Conservation (phyloP, 1,140 invertebrate species). For the Drosophila nebulosa region DNA sequence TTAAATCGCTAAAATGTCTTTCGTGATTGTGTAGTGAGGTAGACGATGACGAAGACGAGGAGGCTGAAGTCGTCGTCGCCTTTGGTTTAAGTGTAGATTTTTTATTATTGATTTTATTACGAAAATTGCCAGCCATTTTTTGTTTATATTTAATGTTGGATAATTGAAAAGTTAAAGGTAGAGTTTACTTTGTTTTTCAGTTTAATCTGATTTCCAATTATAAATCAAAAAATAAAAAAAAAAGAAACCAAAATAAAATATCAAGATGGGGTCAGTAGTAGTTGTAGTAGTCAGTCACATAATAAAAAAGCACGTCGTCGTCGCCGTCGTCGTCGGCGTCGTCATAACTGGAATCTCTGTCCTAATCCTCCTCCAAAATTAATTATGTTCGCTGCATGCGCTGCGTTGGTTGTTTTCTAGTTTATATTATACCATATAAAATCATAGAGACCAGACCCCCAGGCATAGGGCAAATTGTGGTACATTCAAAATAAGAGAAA, state of each 20-base stretch:
- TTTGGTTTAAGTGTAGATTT: neutral
- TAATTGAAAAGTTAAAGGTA: neutral
- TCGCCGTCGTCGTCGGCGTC: slow-evolving; percentile 9
- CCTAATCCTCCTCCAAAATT: slow-evolving; percentile 59
- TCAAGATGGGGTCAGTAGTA: neutral
- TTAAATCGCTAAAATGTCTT: neutral
- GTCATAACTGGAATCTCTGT: slow-evolving; percentile 52
- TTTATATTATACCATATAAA: neutral
- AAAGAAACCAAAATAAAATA: no score
- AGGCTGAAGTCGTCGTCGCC: neutral
- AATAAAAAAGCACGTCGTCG: neutral
- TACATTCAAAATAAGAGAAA: no score
- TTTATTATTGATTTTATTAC: neutral
- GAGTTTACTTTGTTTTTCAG: neutral
- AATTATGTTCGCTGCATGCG: slow-evolving; percentile 52
- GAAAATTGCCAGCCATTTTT: neutral
- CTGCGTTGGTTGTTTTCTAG: slow-evolving; percentile 2
- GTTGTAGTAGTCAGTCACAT: neutral
- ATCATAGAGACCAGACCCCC: no score
- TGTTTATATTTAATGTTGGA: neutral
- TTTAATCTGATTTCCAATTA: slow-evolving; percentile 1
- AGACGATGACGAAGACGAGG: no score
- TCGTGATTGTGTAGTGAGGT: neutral
- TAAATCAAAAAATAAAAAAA: neutral
- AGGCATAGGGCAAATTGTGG: no score